Percentiles rank a stretch among this genome's conserved stretches.
Evolutionary conservation across 2,888 invertebrate genomes (phyloP).

Genomic region (Lasius platythorax): DNA sequence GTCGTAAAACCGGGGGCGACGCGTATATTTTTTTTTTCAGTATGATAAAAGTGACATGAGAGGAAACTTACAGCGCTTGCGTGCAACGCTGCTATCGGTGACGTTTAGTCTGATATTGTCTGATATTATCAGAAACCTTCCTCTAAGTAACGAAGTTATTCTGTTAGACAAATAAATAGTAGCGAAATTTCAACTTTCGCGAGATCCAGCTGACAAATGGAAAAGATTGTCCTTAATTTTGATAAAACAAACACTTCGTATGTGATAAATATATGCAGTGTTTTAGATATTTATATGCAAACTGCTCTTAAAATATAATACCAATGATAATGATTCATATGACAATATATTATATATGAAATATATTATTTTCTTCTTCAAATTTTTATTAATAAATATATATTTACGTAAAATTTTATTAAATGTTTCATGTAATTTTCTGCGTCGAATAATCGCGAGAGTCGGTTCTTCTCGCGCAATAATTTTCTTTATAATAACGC

Average conservation of each 20-base stretch:
- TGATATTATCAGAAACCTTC: slow-evolving; percentile 22
- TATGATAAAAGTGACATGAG: background rate
- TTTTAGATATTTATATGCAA: background rate
- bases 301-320: background rate
- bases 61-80: slow-evolving; percentile 24
- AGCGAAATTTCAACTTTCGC: slow-evolving; percentile 25
- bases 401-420: background rate
- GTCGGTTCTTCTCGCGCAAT: background rate
- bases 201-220: background rate
- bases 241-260: background rate
- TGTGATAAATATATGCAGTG: background rate
- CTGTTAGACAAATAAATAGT: background rate
- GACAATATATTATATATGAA: background rate
- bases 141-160: slow-evolving; percentile 22
- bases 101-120: slow-evolving; percentile 1
- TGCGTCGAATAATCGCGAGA: background rate
- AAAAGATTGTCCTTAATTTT: background rate
- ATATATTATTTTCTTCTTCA: background rate
- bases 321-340: background rate
- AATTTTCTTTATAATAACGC: background rate
- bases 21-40: slow-evolving; percentile 49
- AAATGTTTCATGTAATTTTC: background rate
- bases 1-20: slow-evolving; percentile 64
- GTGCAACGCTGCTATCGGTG: slow-evolving; percentile 15
- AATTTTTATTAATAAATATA: background rate